These are phyloP conservation scores for Galemys pyrenaicus DNA, from an alignment of 2,113 vertebrate species.

Conservation along the genomic window DNA sequence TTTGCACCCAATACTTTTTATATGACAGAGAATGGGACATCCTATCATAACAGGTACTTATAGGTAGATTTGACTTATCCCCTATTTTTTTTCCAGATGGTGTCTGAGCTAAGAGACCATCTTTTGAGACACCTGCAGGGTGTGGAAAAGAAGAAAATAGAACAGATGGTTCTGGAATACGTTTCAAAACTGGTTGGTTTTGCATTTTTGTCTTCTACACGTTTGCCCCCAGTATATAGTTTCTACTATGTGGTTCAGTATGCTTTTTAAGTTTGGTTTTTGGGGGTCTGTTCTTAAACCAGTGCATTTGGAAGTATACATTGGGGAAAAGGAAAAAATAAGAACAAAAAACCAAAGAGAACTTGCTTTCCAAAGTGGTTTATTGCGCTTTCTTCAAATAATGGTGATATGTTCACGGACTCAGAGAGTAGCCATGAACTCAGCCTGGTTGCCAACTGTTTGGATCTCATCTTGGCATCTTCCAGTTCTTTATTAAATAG, in stretches of 20 bases:
- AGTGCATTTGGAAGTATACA: background rate
- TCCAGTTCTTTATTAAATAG: background rate
- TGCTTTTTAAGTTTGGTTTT: background rate
- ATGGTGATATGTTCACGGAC: background rate
- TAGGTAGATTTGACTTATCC: background rate
- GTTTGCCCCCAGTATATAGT: rapidly evolving
- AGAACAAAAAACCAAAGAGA: background rate
- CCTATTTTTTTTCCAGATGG: slow-evolving; percentile 86
- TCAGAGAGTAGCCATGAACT: background rate
- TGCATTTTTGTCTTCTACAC: background rate
- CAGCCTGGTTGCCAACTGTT: background rate
- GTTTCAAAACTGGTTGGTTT: slow-evolving; percentile 90
- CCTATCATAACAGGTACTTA: background rate
- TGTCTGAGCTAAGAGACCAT: slow-evolving; percentile 94
- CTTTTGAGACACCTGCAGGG: slow-evolving; percentile 91
- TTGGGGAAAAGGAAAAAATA: background rate
- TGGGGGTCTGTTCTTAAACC: background rate
- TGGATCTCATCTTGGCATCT: background rate
- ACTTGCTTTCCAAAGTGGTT: background rate
- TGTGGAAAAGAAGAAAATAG: slow-evolving; percentile 93
- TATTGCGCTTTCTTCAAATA: background rate
- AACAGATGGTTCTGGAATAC: slow-evolving; percentile 92
- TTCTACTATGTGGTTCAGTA: background rate
- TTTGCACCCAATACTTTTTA: background rate
- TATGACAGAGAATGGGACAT: background rate